Percentiles rank a stretch among this genome's conserved stretches.
These are phyloP conservation scores for Micropoecilia bifurca DNA, from an alignment of 2,797 vertebrate species.

Conservation along the genomic window DNA sequence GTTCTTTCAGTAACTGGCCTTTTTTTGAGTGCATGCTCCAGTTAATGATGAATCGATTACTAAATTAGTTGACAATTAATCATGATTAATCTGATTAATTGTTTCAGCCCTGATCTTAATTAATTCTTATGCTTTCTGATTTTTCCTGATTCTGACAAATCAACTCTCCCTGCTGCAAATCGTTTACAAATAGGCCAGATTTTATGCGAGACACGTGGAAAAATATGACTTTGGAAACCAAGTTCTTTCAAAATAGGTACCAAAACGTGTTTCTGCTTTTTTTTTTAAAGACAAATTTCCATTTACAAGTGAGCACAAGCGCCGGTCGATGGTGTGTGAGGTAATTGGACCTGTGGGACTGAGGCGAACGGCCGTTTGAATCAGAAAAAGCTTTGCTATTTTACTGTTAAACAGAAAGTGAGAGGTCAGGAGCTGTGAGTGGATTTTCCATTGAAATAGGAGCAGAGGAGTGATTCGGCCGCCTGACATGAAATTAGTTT, in stretches of 20 bases:
- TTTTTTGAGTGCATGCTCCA: no score
- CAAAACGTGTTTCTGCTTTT: constrained; percentile 5
- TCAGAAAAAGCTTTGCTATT: constrained; percentile 43
- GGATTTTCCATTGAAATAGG: constrained; percentile 45
- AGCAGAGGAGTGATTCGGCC: constrained; percentile 16
- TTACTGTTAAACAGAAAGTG: constrained; percentile 41
- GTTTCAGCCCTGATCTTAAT: neutral
- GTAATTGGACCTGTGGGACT: constrained; percentile 54
- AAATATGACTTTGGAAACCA: constrained; percentile 1
- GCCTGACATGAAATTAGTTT: constrained; percentile 26
- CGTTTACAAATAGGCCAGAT: neutral
- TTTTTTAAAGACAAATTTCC: constrained; percentile 34
- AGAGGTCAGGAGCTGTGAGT: constrained; percentile 42
- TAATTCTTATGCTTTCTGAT: neutral
- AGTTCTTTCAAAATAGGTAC: neutral
- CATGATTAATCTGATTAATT: no score
- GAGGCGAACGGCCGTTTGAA: constrained; percentile 33
- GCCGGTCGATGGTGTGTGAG: constrained; percentile 26
- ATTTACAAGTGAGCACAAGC: constrained; percentile 17
- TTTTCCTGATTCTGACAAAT: neutral
- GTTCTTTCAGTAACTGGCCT: no score
- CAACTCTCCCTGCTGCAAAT: neutral
- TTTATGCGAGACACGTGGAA: neutral
- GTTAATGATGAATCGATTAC: no score
- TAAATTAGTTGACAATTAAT: no score